Base-by-base conservation (phyloP, 2,888 invertebrate species). In the Lasioglossum figueresi region DNA sequence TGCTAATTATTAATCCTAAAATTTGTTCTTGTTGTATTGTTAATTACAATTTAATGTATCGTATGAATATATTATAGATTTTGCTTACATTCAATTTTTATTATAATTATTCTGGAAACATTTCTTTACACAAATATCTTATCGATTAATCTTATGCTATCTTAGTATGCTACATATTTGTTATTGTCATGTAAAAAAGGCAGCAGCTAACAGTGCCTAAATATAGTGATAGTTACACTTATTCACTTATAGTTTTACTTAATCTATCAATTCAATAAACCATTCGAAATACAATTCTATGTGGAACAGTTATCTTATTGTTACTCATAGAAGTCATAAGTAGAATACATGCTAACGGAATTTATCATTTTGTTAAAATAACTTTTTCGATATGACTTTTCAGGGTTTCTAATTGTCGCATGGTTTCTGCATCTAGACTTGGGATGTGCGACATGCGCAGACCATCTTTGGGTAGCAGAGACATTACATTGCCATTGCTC, bases 401-500 rank as follows among this genome's bases (percentile, higher is more conserved):
- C 2, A 94, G 88, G 23, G 93, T 94, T 56, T 91, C 86, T 16
- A 94, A 80, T 76, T 94, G 94, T 40, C 86, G 85, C 90, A 91
- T 90, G 6, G 93, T 94, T 78, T 93, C 93, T 6, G 87, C 81
- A 87, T 96, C 95, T 4, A 96, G 88, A 3, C 88, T 72, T 3
- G 96, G 96, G 86, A 96, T 92, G 77, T 95, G 91, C 0, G 95
- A 95, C 70, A 94, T 88, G 45, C 95, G 92, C 8, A 96, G 88
- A 27, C 95, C 95, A 80, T 92, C 95, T 81, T 96, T 95, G 0
- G 97, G 97, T 88, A 97, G 95, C 2, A 97, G 94, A 0, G 97
- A 96, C 4, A 97, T 95, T 93, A 97, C 95, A 14, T 96, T 96
- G 37, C 97, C 97, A 92, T 97, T 96, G 34, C 95, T 93, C 0